Base-by-base conservation (phyloP, 2,888 invertebrate genomes). In the Synanthedon myopaeformis region DNA sequence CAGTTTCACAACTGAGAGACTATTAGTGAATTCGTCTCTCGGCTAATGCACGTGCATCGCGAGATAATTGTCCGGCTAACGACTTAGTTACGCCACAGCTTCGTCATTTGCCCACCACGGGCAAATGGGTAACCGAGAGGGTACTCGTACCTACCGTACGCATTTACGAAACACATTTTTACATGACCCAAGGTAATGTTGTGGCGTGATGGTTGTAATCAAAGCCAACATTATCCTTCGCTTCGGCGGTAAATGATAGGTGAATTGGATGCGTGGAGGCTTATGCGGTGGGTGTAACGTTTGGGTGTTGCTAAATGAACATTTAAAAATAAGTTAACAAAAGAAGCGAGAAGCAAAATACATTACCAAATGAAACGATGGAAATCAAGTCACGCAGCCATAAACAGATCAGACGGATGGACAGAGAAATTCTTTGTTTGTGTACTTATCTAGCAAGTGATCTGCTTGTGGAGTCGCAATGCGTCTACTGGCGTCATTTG, bases 141-240 rank as follows among this genome's bases (percentile, higher is more conserved):
- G 35, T 35, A n/a, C n/a, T n/a, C n/a, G n/a, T n/a, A 35, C 35
- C 45, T 45, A n/a, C 13, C 13, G 13, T 45, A 45, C 45, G 45
- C 45, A 45, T 14, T 45, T 45, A 45, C 45, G 45, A 45, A 45
- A 53, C 51, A 53, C 54, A 54, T 54, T 54, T 54, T 55, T 58
- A 57, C 56, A 55, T 56, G 53, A 53, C 50, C 49, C 62, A 60
- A 62, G 62, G 62, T 51, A 58, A 54, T 52, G 50, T 58, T 61
- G 62, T 58, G 64, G 60, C 61, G 59, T 45, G n/a, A 14, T 45
- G 45, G 8, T n/a, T n/a, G 14, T 45, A 45, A 45, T 45, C 13
- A 13, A 12, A 45, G 45, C 14, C 45, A 45, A 13, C 45, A 45
- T 45, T 45, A 45, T 45, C 45, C 45, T 45, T 45, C 45, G 35